Evolutionary conservation across 2,113 vertebrate genomes (phyloP).

Genomic region (Todiramphus chloris): DNA sequence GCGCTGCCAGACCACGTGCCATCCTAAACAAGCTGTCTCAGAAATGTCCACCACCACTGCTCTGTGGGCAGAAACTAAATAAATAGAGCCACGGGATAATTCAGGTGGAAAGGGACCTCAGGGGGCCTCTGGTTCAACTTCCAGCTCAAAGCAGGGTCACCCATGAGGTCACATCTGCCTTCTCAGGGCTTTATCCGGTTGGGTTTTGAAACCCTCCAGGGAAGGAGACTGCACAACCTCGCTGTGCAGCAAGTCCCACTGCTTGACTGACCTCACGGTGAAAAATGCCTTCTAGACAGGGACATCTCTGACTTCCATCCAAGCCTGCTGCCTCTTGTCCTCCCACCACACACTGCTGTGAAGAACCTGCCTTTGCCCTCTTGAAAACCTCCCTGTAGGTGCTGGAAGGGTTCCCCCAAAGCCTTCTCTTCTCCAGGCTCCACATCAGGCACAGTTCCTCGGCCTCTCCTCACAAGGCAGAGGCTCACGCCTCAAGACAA

Average conservation of each 20-base stretch:
- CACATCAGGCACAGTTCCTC: neutral
- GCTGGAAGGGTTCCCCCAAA: neutral
- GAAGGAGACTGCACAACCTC: neutral
- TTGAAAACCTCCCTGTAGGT: neutral
- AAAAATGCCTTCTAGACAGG: neutral
- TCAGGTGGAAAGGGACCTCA: neutral
- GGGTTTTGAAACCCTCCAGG: neutral
- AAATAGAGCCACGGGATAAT: neutral
- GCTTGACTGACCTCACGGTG: fast-evolving
- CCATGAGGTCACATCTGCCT: neutral
- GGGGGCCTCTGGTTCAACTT: neutral
- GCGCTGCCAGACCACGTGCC: neutral
- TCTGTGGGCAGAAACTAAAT: neutral
- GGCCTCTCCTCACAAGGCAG: neutral
- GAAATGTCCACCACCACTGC: neutral
- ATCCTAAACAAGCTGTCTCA: neutral
- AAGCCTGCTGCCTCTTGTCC: neutral
- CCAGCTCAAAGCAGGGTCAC: neutral
- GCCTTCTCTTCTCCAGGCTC: neutral
- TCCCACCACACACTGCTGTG: neutral
- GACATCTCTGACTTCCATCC: neutral
- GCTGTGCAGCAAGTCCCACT: neutral
- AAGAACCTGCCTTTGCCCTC: neutral
- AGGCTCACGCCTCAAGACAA: neutral
- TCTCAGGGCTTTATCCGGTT: neutral